These are phyloP conservation scores for Lutraria lutraria DNA, from an alignment of 2,888 invertebrate genomes.

Conservation along the genomic window DNA sequence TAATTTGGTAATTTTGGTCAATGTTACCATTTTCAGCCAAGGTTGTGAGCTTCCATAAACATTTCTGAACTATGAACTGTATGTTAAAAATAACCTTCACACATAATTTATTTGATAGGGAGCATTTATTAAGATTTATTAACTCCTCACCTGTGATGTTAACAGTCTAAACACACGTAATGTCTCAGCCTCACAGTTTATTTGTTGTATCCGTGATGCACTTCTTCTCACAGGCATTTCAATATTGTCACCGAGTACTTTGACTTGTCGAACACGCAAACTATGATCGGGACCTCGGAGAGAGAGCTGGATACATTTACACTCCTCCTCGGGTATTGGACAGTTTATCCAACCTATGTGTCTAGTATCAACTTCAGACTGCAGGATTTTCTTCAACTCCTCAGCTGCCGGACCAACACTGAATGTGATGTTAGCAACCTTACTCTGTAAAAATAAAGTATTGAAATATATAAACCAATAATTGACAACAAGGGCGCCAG, in stretches of 20 bases:
- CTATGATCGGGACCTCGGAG: constrained; percentile 96
- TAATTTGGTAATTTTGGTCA: too few relatives aligned
- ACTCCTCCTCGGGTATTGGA: constrained; percentile 89
- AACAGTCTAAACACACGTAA: constrained; percentile 96
- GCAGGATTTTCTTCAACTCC: constrained; percentile 92
- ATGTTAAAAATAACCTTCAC: too few relatives aligned
- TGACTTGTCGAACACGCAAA: constrained; percentile 93
- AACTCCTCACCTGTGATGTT: constrained; percentile 91
- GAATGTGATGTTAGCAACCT: constrained; percentile 94
- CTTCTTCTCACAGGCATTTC: constrained; percentile 83
- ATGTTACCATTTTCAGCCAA: too few relatives aligned
- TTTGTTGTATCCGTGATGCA: constrained; percentile 91
- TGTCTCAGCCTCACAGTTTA: constrained; percentile 96
- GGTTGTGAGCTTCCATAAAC: too few relatives aligned
- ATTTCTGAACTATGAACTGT: too few relatives aligned
- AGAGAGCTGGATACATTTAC: constrained; percentile 90
- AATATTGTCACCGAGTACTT: constrained; percentile 87
- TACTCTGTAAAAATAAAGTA: constrained; percentile 90
- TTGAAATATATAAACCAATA: too few relatives aligned
- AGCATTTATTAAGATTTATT: too few relatives aligned
- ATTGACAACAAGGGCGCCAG: too few relatives aligned
- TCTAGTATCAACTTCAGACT: constrained; percentile 92
- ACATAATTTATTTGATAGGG: too few relatives aligned
- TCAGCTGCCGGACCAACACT: constrained; percentile 93
- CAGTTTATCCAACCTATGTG: constrained; percentile 97